phyloP scores from a whole-genome alignment of 2,113 vertebrate species.

The Apaloderma vittatum region DNA sequence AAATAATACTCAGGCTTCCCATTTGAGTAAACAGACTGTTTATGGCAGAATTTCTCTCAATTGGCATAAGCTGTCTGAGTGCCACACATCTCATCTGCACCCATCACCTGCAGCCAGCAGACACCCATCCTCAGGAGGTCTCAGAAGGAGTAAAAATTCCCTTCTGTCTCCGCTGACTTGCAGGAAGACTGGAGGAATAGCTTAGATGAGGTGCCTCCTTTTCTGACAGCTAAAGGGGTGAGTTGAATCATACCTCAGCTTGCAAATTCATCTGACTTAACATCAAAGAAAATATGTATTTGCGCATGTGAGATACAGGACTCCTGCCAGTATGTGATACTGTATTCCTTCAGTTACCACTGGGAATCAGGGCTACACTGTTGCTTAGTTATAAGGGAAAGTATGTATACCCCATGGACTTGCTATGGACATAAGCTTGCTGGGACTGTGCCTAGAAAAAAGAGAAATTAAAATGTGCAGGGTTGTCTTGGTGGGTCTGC shows the following conservation, averaged over 20 bases:
- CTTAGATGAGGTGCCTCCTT: not conserved
- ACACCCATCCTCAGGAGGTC: fast-evolving
- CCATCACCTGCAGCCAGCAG: not conserved
- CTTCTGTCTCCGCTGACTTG: not conserved
- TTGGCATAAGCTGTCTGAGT: not conserved
- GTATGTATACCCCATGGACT: fast-evolving
- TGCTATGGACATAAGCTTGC: not conserved
- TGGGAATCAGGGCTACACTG: not conserved
- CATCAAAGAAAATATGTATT: not conserved
- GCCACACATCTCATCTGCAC: fast-evolving
- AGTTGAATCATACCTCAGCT: fast-evolving
- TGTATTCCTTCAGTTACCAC: not conserved
- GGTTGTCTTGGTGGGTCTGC: not conserved
- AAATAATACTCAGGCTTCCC: not conserved
- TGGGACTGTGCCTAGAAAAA: not conserved
- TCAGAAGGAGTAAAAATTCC: not conserved
- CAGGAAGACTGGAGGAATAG: not conserved
- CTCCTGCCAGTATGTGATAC: not conserved
- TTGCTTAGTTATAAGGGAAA: not conserved
- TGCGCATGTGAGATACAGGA: fast-evolving
- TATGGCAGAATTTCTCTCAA: not conserved
- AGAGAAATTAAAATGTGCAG: not conserved
- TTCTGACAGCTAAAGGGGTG: not conserved
- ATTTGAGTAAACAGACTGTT: not conserved
- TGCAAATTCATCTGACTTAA: not conserved